phyloP scores from a whole-genome alignment of 2,797 vertebrate species.

The Leucoraja ocellata region DNA sequence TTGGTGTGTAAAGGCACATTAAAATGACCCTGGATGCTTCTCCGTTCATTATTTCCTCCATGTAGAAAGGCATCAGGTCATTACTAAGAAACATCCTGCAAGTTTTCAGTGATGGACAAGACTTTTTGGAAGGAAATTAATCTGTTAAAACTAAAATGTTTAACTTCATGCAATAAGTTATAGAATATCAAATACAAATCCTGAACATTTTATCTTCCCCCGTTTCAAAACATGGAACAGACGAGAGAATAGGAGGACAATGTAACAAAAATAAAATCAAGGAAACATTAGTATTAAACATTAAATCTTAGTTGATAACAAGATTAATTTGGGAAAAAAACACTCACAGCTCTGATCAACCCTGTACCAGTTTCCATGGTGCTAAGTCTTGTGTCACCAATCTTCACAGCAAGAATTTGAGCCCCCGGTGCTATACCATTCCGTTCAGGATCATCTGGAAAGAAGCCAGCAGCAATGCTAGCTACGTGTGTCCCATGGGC shows the following conservation, averaged over 20 bases:
- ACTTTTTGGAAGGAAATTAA: neutral
- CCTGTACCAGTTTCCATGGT: constrained; percentile 99
- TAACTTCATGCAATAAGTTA: neutral
- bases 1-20: neutral
- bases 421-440: constrained; percentile 92
- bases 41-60: neutral
- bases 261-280: neutral
- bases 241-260: neutral
- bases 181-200: neutral
- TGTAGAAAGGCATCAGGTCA: no score
- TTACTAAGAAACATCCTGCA: neutral
- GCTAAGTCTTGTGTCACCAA: constrained; percentile 92
- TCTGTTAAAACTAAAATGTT: neutral
- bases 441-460: constrained; percentile 87
- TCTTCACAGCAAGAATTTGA: constrained; percentile 91
- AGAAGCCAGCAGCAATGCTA: constrained; percentile 91
- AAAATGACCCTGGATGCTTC: neutral
- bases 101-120: neutral
- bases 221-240: neutral
- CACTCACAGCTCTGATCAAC: constrained; percentile 86
- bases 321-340: neutral
- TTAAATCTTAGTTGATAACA: neutral
- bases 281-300: neutral
- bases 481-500: constrained; percentile 96
- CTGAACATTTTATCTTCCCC: neutral